Evolutionary conservation across 2,797 vertebrate genomes (phyloP).

Genomic region (Sebastes glaucus): DNA sequence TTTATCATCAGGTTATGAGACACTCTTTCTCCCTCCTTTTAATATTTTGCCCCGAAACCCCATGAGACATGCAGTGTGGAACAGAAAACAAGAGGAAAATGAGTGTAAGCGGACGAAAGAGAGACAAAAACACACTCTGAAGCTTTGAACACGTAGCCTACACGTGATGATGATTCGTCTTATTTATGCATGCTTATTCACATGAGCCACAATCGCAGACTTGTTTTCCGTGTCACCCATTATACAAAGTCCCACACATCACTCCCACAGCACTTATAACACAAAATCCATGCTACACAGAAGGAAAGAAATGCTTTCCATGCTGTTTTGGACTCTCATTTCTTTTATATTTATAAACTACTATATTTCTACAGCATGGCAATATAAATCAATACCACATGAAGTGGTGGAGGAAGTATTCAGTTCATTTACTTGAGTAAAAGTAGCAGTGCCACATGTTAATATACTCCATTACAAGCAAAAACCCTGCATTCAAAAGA

Average conservation of each 20-base stretch:
- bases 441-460: not conserved
- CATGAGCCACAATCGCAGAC: conserved; percentile 44
- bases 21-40: not conserved
- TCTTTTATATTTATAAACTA: not conserved
- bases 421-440: not conserved
- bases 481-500: not conserved
- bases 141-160: conserved; percentile 38
- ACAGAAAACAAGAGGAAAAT: conserved; percentile 63
- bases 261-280: conserved; percentile 47
- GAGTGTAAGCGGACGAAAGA: conserved; percentile 15
- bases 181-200: conserved; percentile 45
- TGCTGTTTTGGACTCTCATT: not conserved
- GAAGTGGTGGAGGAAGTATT: not conserved
- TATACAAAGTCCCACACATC: conserved; percentile 49
- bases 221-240: conserved; percentile 43
- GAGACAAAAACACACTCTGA: conserved; percentile 17
- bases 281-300: conserved; percentile 13
- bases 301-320: not conserved
- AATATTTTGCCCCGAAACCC: conserved; percentile 46
- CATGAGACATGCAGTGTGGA: conserved; percentile 46
- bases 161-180: conserved; percentile 35
- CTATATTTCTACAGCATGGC: not conserved
- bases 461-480: not conserved
- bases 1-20: not conserved
- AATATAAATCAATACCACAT: not conserved